Base-by-base conservation (phyloP, 1,140 invertebrate genomes). In the Drosophila ambigua region DNA sequence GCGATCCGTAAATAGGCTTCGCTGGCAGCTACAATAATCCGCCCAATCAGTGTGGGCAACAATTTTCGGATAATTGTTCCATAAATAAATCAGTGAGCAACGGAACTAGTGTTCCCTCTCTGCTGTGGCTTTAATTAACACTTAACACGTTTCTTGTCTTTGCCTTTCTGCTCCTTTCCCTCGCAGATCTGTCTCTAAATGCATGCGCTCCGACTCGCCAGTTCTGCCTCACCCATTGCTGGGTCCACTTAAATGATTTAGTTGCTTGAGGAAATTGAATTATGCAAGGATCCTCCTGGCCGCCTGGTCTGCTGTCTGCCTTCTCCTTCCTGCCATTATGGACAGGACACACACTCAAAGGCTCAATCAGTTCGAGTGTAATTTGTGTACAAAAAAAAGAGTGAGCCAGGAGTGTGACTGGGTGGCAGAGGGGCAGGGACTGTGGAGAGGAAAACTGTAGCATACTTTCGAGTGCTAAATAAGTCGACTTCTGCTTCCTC, bases 301-400 rank as follows among this genome's bases (percentile, higher is more conserved):
- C 20, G 20, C 20, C 20, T 20, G 20, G 20, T 20, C 26, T 54
- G 48, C 57, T 2, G 28, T 20, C 20, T 20, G 20, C 20, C 20
- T 20, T 24, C 31, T 9, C 31, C 31, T 4, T 57, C 44, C 64
- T 20, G 24, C 41, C 66, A 51, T 68, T 7, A n/a, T 13, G 5
- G 9, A 16, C 43, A 39, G 23, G 35, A 51, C 9, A 57, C 16
- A 50, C n/a, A 28, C 23, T 67, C 50, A 73, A 81, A 83, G 61
- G 79, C 66, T 69, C 79, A 81, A 83, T 83, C 79, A 83, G 72
- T 83, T 78, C 79, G 68, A 81, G 79, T 78, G 79, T 79, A 81
- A 83, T 68, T 82, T 82, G 73, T 55, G 64, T 68, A 44, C 49
- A 55, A 50, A 64, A 39, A n/a, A n/a, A n/a, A n/a, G n/a, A n/a